These are phyloP conservation scores for Syritta pipiens DNA, from an alignment of 2,888 invertebrate genomes.

Conservation along the genomic window DNA sequence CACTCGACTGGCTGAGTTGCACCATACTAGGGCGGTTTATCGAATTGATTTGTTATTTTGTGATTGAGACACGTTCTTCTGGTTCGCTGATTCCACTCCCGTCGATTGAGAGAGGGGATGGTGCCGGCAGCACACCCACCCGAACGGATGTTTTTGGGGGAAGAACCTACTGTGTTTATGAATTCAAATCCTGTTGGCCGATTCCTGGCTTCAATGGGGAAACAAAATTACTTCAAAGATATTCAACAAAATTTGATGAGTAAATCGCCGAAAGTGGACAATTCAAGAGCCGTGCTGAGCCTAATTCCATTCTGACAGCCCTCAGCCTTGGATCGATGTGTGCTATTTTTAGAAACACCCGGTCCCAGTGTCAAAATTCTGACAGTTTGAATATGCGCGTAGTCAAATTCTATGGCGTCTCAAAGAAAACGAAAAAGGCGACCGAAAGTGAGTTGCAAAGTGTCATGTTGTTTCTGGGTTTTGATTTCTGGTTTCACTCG, in stretches of 20 bases:
- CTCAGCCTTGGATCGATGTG: too few relatives aligned
- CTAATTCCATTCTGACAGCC: not conserved
- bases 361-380: too few relatives aligned
- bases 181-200: not conserved
- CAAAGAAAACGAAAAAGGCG: too few relatives aligned
- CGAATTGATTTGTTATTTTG: constrained; percentile 38
- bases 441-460: too few relatives aligned
- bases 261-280: not conserved
- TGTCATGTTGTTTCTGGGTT: not conserved
- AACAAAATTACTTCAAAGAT: not conserved
- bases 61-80: constrained; percentile 18
- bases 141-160: not conserved
- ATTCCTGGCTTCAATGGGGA: not conserved
- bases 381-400: too few relatives aligned
- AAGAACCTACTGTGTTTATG: too few relatives aligned
- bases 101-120: not conserved
- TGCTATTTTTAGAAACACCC: too few relatives aligned
- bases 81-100: not conserved
- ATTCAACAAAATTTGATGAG: not conserved
- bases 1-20: not conserved
- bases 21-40: constrained; percentile 25
- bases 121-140: not conserved
- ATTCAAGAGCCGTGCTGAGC: too few relatives aligned
- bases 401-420: too few relatives aligned
- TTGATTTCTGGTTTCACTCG: constrained; percentile 4